Evolutionary conservation across 1,140 invertebrate species (phyloP).

Genomic region (Chionoecetes opilio): DNA sequence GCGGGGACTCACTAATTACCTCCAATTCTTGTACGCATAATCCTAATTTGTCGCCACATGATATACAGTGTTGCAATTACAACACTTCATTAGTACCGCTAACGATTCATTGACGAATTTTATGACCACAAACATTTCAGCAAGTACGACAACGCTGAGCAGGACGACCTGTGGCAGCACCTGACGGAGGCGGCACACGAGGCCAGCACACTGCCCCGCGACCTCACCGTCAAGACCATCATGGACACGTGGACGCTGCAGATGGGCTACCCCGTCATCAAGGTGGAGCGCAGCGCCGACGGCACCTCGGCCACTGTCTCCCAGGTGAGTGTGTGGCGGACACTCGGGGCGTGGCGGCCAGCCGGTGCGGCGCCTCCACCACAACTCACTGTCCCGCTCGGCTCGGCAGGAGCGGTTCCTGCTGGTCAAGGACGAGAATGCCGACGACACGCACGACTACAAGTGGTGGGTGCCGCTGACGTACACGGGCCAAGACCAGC

Average conservation of each 20-base stretch:
- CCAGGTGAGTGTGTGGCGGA: conserved; percentile 47
- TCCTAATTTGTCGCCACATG: background rate
- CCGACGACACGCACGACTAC: conserved; percentile 83
- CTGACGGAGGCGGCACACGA: conserved; percentile 64
- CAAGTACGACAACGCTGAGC: conserved; percentile 88
- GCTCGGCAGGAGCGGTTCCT: conserved; percentile 59
- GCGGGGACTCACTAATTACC: conserved; percentile 90
- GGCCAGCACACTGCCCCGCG: conserved; percentile 84
- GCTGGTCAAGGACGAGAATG: background rate
- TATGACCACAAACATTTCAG: background rate
- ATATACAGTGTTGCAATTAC: background rate
- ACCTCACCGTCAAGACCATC: conserved; percentile 86
- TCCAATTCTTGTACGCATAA: conserved; percentile 83
- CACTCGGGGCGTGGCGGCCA: background rate
- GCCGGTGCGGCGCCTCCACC: background rate
- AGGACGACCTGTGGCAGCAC: conserved; percentile 87
- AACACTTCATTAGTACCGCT: background rate
- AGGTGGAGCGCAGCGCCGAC: conserved; percentile 82
- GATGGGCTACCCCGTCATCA: conserved; percentile 73
- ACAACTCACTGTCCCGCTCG: background rate
- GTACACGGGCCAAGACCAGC: conserved; percentile 87
- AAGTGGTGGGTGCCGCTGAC: conserved; percentile 86
- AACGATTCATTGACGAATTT: background rate
- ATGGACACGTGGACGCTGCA: conserved; percentile 77
- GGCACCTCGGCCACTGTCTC: conserved; percentile 65